phyloP scores from a whole-genome alignment of 2,888 invertebrate genomes.

The Anoncus sp. region DNA sequence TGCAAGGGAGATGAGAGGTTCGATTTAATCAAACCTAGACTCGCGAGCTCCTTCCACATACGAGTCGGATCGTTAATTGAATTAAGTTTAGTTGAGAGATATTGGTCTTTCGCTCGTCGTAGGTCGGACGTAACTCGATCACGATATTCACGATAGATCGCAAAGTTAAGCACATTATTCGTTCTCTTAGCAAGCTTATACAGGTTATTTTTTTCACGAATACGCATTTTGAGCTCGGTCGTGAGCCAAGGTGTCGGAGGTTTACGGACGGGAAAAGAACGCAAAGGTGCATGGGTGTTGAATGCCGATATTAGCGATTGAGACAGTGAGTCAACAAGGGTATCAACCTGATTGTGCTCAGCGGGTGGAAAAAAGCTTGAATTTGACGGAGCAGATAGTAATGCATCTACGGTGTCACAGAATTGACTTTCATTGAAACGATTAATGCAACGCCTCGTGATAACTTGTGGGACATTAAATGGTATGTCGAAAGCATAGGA shows the following conservation, averaged over 20 bases:
- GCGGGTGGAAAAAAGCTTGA: no score
- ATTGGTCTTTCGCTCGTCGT: neutral
- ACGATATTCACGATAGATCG: neutral
- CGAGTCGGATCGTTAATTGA: no score
- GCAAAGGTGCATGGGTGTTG: neutral
- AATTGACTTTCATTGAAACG: no score
- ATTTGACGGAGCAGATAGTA: no score
- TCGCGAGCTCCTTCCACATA: no score
- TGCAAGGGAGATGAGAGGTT: neutral
- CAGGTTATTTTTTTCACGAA: neutral
- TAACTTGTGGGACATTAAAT: no score
- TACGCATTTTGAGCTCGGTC: neutral
- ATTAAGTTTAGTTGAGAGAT: neutral
- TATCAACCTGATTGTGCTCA: no score
- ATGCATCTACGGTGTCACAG: no score
- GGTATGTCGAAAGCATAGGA: no score
- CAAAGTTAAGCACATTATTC: neutral
- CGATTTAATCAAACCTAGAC: neutral
- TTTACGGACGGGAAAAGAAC: neutral
- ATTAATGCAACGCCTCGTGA: no score
- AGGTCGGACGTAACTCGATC: neutral
- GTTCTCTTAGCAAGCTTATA: no score
- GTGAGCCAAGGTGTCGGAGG: neutral
- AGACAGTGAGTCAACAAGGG: neutral
- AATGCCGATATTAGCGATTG: neutral